Evolutionary conservation across 2,797 vertebrate species (phyloP), one percentile per base, ranked within the genome.

Genomic region (Australoheros facetus): DNA sequence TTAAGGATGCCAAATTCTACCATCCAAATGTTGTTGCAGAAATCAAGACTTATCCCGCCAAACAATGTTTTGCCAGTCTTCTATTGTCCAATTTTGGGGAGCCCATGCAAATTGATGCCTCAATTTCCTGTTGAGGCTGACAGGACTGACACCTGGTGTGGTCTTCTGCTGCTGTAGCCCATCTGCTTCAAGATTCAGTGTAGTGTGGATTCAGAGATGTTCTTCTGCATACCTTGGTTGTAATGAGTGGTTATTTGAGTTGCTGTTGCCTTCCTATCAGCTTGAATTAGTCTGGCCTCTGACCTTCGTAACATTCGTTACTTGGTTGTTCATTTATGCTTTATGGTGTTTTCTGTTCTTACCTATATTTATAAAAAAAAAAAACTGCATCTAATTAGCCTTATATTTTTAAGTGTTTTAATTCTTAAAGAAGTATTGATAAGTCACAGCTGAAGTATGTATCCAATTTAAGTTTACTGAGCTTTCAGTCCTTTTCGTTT

Each of bases 361-460:
- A 69, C 30, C 57, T 56, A 54, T 7, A 69, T 17, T 23, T 16
- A 66, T 48, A 45, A 66, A 39, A 64, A 23, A 23, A 66, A 54
- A 4, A 48, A 76, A 77, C 69, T 79, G 55, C 42, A 14, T 32
- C 71, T 77, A 73, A 84, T 81, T 81, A 14, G 70, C 62, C 32
- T n/a, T 71, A 30, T 57, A 51, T 71, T 56, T 71, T 56, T 28
- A 75, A 60, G 39, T 21, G n/a, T 23, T 77, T 34, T 56, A 39
- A 60, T 57, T 66, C 72, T 51, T 48, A 69, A 76, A 81, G 55
- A 37, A 56, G 56, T 56, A 34, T 62, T 79, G 19, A 76, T 73
- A 79, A 81, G 78, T 79, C 75, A 69, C 57, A 69, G 78, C 64
- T 74, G 55, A 57, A 62, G 55, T 53, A 79, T 45, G 45, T 66